Conservation (phyloP, 2,888 invertebrate genomes). For the Tanytarsus gracilentus region DNA sequence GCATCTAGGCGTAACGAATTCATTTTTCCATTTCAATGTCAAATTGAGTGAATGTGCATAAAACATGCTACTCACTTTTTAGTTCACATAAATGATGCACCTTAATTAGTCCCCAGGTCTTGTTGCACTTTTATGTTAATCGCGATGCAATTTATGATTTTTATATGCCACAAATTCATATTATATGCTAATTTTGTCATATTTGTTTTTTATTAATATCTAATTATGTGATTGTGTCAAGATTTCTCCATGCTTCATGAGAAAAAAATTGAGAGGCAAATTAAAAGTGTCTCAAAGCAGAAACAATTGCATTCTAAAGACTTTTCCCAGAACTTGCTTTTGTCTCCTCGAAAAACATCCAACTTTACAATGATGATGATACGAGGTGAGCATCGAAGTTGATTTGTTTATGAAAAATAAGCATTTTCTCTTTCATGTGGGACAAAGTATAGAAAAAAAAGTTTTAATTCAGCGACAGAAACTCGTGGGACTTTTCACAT, state of each 20-base stretch:
- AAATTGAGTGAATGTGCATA: neutral
- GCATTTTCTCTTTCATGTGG: too few species aligned
- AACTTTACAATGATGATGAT: neutral
- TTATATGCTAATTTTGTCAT: conserved; percentile 27
- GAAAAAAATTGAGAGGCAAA: conserved; percentile 1
- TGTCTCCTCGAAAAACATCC: too few species aligned
- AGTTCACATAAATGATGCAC: neutral
- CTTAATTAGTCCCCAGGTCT: conserved; percentile 14
- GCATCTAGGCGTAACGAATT: conserved; percentile 7
- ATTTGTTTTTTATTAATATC: conserved; percentile 4
- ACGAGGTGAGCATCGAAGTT: conserved; percentile 15
- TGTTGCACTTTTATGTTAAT: conserved; percentile 26
- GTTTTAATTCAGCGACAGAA: neutral
- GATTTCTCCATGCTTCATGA: neutral
- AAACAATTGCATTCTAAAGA: conserved; percentile 11
- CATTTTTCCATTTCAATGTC: neutral
- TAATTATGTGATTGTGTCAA: conserved; percentile 7
- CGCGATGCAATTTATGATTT: conserved; percentile 15
- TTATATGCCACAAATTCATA: conserved; percentile 13
- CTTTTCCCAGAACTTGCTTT: neutral
- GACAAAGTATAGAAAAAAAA: neutral
- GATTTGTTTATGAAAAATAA: conserved; percentile 20
- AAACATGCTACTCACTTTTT: neutral
- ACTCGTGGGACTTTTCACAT: conserved; percentile 24
- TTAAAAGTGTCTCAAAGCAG: neutral